Percentiles rank a stretch among this genome's conserved stretches.
These are phyloP conservation scores for Eidolon helvum DNA, from an alignment of 2,113 vertebrate species.

Conservation along the genomic window DNA sequence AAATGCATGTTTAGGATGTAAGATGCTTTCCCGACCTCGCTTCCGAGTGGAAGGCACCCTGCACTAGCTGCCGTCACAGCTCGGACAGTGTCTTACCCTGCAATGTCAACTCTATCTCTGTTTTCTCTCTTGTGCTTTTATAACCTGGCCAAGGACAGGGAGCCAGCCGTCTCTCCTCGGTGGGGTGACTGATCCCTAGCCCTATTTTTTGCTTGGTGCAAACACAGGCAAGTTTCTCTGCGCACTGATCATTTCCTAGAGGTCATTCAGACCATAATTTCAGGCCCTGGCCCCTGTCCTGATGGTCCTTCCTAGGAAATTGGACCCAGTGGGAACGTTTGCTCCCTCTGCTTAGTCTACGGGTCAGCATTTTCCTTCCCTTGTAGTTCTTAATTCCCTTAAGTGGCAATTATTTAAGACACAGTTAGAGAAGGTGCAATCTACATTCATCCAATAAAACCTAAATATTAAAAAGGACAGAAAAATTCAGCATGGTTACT, in stretches of 20 bases:
- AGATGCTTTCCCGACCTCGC: background rate
- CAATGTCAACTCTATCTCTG: background rate
- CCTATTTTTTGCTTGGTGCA: slow-evolving; percentile 75
- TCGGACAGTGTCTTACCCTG: background rate
- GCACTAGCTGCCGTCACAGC: background rate
- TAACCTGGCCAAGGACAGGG: slow-evolving; percentile 66
- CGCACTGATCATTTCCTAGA: slow-evolving; percentile 82
- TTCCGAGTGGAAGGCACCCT: slow-evolving; percentile 47
- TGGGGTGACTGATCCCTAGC: slow-evolving; percentile 47
- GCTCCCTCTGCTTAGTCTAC: slow-evolving; percentile 82
- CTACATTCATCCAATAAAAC: slow-evolving; percentile 86
- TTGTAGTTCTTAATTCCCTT: slow-evolving; percentile 86
- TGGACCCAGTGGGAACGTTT: slow-evolving; percentile 85
- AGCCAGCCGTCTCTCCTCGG: slow-evolving; percentile 59
- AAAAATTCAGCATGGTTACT: slow-evolving; percentile 82
- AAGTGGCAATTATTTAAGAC: slow-evolving; percentile 88
- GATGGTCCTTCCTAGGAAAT: slow-evolving; percentile 85
- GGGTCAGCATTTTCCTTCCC: slow-evolving; percentile 86
- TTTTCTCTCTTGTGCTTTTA: slow-evolving; percentile 34
- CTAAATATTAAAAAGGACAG: slow-evolving; percentile 87
- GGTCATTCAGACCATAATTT: slow-evolving; percentile 83
- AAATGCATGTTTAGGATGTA: background rate
- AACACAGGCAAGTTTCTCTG: slow-evolving; percentile 78
- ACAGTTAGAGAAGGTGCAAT: slow-evolving; percentile 84
- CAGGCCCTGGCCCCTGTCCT: slow-evolving; percentile 78